Evolutionary conservation across 2,888 invertebrate genomes (phyloP), one percentile per base, ranked within the genome.

Genomic region (Sipha maydis): DNA sequence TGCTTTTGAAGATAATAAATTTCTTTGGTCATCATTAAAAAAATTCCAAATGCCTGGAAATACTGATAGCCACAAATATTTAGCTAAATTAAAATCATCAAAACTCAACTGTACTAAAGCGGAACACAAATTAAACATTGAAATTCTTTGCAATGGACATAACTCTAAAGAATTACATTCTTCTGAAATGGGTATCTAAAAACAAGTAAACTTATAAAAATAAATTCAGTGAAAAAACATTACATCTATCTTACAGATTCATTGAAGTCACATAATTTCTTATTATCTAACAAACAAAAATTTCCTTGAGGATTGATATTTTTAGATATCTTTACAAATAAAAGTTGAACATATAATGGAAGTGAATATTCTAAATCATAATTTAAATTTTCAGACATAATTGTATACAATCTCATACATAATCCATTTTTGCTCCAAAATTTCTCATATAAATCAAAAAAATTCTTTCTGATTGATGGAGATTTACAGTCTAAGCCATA

Each of bases 101-200:
- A 82, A 88, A 82, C 88, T 76, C 17, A 88, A 67, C 4, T 88
- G 88, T 17, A 75, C 73, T 67, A 88, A 76, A 41, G 88, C 82
- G 1, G 41, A 75, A 14, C 80, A 82, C 9, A 76, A 25, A n/a
- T 82, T 67, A 82, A 48, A 82, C 5, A 67, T 76, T 31, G 11
- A 14, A 76, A 82, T n/a, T 17, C 31, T 41, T n/a, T 25, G 21
- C 17, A 73, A 14, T 61, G 28, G 69, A 34, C 17, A 38, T n/a
- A 56, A 48, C 14, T 54, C 7, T 17, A 5, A n/a, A 61, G 34
- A 75, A 41, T 41, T 41, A 41, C 7, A 41, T 17, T 61, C 28
- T 38, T 71, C 25, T 7, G 38, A 79, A 71, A 7, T 14, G 14
- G 28, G 1, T n/a, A n/a, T 11, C 79, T 86, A 56, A 80, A 86